Percentiles rank a stretch among this genome's conserved stretches.
Evolutionary conservation across 2,888 invertebrate genomes (phyloP).

Genomic region (Diarsia dahlii): DNA sequence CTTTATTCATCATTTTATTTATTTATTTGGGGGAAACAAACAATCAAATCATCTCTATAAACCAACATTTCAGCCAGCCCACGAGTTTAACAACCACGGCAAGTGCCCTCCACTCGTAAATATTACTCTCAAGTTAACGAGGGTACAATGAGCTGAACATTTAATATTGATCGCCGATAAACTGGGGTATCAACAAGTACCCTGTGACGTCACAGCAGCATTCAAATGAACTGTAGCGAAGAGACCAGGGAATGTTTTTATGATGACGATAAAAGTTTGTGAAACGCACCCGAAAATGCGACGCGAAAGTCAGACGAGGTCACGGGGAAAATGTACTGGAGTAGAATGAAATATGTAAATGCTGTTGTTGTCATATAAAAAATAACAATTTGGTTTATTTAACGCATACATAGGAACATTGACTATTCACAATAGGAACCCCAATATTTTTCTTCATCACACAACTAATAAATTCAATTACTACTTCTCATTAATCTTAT

Average conservation of each 20-base stretch:
- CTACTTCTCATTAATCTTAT: too few relatives aligned
- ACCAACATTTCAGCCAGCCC: background rate
- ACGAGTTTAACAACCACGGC: background rate
- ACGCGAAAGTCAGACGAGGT: too few relatives aligned
- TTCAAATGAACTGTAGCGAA: constrained; percentile 13
- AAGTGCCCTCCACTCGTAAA: constrained; percentile 8
- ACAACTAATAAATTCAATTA: too few relatives aligned
- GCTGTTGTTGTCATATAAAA: background rate
- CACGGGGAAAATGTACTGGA: background rate
- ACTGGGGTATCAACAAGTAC: constrained; percentile 42
- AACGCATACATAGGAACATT: background rate
- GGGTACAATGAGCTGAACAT: constrained; percentile 10
- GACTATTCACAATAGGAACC: too few relatives aligned
- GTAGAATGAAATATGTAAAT: background rate
- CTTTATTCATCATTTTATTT: background rate
- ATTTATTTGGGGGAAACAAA: too few relatives aligned
- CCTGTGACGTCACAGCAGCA: constrained; percentile 14
- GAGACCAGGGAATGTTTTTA: constrained; percentile 14
- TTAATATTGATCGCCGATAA: constrained; percentile 24
- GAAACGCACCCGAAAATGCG: too few relatives aligned
- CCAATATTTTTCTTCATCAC: background rate
- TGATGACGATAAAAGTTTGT: constrained; percentile 8
- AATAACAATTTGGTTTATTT: background rate
- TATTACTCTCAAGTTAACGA: constrained; percentile 9
- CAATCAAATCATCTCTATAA: too few relatives aligned